Percentiles rank a stretch among this genome's conserved stretches.
These are phyloP conservation scores for Bryconaethiops microstoma DNA, from an alignment of 2,797 vertebrate species.

Conservation along the genomic window DNA sequence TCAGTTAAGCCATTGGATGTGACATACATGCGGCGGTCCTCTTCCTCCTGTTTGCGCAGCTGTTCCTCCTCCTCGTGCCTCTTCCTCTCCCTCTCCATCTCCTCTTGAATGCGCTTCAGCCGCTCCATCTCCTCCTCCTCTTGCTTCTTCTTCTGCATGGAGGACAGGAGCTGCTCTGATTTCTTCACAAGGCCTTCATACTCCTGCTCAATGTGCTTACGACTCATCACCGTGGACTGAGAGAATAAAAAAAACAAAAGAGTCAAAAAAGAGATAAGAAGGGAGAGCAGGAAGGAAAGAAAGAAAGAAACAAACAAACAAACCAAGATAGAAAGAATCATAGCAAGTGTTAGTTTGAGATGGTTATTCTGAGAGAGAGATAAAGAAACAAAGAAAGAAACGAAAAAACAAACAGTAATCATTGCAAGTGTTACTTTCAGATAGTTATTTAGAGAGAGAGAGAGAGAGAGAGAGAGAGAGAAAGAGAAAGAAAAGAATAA, in stretches of 20 bases:
- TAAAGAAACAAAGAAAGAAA: no score
- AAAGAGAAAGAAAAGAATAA: not conserved
- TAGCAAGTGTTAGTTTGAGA: no score
- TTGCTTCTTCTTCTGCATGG: constrained; percentile 93
- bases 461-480: not conserved
- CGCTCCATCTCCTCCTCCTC: constrained; percentile 93
- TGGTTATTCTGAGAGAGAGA: no score
- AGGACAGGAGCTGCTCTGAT: constrained; percentile 88
- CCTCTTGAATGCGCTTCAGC: constrained; percentile 88
- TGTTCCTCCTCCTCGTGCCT: constrained; percentile 88
- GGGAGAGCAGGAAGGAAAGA: not conserved
- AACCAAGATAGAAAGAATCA: not conserved
- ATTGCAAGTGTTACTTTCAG: no score
- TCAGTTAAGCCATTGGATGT: not conserved
- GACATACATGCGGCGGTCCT: constrained; percentile 90
- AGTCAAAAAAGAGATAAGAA: no score
- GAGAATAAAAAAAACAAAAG: not conserved
- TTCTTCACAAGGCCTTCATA: constrained; percentile 89
- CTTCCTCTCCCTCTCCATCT: constrained; percentile 92
- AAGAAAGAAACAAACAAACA: not conserved
- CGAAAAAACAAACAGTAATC: no score
- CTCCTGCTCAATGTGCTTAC: constrained; percentile 89
- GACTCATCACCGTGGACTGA: constrained; percentile 87
- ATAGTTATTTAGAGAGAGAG: no score
- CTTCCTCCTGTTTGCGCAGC: constrained; percentile 87